A percentile compares a stretch with the other conserved stretches of the same genome.
Conservation (phyloP, 2,797 vertebrate species). For the Diglossa cyanea region DNA sequence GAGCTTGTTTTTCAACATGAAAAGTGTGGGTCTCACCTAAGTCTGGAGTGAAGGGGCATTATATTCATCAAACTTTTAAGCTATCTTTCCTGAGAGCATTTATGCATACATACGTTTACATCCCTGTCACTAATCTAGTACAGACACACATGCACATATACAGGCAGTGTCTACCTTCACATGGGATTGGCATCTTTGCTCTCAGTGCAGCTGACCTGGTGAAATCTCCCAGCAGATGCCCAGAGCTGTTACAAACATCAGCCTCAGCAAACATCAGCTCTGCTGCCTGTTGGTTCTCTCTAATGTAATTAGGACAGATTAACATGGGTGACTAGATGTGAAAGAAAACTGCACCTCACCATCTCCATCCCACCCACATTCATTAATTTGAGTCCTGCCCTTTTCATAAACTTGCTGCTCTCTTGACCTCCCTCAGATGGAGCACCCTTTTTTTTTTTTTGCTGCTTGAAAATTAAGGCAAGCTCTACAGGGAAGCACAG, state of each 20-base stretch:
- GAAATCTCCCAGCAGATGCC: not conserved
- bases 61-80: not conserved
- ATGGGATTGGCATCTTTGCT: accelerated
- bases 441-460: not conserved
- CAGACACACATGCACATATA: accelerated
- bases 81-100: not conserved
- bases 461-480: not conserved
- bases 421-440: not conserved
- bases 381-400: conserved; percentile 40
- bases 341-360: conserved; percentile 20
- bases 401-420: not conserved
- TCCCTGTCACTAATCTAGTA: not conserved
- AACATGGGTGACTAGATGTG: conserved; percentile 52
- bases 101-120: not conserved
- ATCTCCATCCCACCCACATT: not conserved
- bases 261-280: not conserved
- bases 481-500: not conserved
- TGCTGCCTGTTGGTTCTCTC: not conserved
- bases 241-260: not conserved
- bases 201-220: not conserved
- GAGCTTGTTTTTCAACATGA: not conserved
- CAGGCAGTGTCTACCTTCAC: accelerated
- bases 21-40: not conserved
- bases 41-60: not conserved
- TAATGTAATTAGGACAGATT: conserved; percentile 62